Evolutionary conservation across 1,140 invertebrate species (phyloP).

Genomic region (Drosophila kurseongensis): DNA sequence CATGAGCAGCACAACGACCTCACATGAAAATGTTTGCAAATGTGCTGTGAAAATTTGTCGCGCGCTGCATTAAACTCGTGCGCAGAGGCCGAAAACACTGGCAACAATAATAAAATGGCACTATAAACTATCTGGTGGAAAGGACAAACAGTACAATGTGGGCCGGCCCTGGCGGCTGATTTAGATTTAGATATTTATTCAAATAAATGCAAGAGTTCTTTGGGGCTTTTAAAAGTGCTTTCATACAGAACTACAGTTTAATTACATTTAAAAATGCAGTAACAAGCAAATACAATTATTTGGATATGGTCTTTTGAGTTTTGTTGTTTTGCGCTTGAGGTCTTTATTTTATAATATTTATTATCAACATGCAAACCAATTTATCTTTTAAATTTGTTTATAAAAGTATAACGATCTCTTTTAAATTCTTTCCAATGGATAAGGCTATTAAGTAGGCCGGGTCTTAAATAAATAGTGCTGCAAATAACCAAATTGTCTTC

Average conservation of each 20-base stretch:
- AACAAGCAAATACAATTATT: too few species aligned
- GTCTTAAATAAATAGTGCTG: background rate
- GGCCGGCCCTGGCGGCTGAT: slow-evolving; percentile 5
- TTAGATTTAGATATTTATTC: slow-evolving; percentile 31
- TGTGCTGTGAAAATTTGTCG: slow-evolving; percentile 77
- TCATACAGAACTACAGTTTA: background rate
- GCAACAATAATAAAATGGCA: slow-evolving; percentile 48
- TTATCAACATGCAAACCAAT: too few species aligned
- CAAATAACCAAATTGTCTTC: slow-evolving; percentile 3
- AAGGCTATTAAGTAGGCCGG: background rate
- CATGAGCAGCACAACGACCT: slow-evolving; percentile 33
- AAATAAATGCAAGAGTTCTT: background rate
- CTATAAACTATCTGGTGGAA: slow-evolving; percentile 43
- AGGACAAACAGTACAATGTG: slow-evolving; percentile 21
- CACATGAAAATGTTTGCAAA: slow-evolving; percentile 57
- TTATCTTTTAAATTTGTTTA: too few species aligned
- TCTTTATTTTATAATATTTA: too few species aligned
- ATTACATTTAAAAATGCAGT: background rate
- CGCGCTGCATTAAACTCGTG: slow-evolving; percentile 72
- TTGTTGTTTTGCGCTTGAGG: too few species aligned
- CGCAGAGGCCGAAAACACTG: slow-evolving; percentile 44
- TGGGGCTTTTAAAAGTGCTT: background rate
- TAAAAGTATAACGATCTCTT: too few species aligned
- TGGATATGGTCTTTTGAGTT: too few species aligned
- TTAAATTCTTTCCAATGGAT: background rate